Percentiles rank a stretch among this genome's conserved stretches.
Conservation (phyloP, 2,888 invertebrate genomes). For the Ypsolopha sequella region DNA sequence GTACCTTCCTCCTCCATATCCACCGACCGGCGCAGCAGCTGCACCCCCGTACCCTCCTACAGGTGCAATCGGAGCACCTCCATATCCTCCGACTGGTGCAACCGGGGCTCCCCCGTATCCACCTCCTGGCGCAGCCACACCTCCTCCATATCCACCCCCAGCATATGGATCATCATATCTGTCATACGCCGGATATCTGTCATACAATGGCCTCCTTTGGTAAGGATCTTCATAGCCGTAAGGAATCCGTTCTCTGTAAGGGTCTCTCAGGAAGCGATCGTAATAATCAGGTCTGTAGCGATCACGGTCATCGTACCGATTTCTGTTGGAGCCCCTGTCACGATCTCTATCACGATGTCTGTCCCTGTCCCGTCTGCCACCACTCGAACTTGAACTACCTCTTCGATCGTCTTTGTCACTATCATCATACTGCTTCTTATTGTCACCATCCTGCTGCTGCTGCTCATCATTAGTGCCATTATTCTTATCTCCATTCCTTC, state of each 20-base stretch:
- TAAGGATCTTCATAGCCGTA: slow-evolving; percentile 40
- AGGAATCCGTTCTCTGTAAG: slow-evolving; percentile 41
- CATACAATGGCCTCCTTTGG: slow-evolving; percentile 38
- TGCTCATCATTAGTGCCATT: slow-evolving; percentile 38
- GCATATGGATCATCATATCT: slow-evolving; percentile 24
- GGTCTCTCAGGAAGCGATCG: slow-evolving; percentile 50
- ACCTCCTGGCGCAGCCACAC: too few species aligned
- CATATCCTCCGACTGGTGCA: too few species aligned
- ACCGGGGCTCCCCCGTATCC: too few species aligned
- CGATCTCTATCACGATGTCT: slow-evolving; percentile 19
- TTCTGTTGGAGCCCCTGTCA: slow-evolving; percentile 27
- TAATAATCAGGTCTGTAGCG: slow-evolving; percentile 57
- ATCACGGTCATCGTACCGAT: slow-evolving; percentile 46
- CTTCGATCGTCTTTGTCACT: slow-evolving; percentile 31
- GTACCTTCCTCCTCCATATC: slow-evolving; percentile 16
- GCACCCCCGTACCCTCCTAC: too few species aligned
- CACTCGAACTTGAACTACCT: slow-evolving; percentile 13
- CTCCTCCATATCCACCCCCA: slow-evolving; percentile 3
- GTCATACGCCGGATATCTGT: slow-evolving; percentile 31
- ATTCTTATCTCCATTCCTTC: slow-evolving; percentile 24
- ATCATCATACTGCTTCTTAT: slow-evolving; percentile 28
- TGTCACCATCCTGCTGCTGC: slow-evolving; percentile 21
- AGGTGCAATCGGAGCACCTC: too few species aligned
- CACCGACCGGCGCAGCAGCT: too few species aligned
- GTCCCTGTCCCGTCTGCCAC: slow-evolving; percentile 23